These are phyloP conservation scores for Corythornis cristatus DNA, from an alignment of 2,113 vertebrate genomes.

Conservation along the genomic window DNA sequence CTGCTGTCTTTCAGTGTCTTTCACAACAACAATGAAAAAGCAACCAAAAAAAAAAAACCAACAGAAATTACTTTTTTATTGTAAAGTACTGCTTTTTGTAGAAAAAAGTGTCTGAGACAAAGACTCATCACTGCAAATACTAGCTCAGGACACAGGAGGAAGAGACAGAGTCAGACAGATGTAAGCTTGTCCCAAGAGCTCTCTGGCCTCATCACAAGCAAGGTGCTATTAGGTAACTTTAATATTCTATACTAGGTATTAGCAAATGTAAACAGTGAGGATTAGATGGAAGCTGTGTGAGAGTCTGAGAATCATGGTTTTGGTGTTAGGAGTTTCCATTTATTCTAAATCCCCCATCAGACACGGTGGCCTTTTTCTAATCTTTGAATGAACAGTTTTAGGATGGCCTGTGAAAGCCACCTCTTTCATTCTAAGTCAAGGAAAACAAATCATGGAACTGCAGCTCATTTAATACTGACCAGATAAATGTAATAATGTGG, in stretches of 20 bases:
- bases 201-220: neutral
- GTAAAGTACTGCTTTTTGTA: neutral
- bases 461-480: neutral
- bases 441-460: constrained; percentile 6
- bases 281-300: neutral
- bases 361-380: neutral
- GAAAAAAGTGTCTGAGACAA: neutral
- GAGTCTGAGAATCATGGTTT: neutral
- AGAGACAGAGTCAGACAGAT: neutral
- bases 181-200: neutral
- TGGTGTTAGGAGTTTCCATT: neutral
- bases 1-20: neutral
- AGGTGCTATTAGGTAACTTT: neutral
- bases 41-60: neutral
- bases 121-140: neutral
- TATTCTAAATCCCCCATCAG: neutral
- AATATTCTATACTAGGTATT: neutral
- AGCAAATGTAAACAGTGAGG: constrained; percentile 2
- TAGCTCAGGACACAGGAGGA: neutral
- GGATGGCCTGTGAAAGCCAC: neutral
- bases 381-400: constrained; percentile 2
- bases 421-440: neutral
- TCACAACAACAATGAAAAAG: neutral
- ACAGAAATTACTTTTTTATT: neutral
- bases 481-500: constrained; percentile 50